phyloP scores from a whole-genome alignment of 2,113 vertebrate genomes.

The Pogonocichla stellata region DNA sequence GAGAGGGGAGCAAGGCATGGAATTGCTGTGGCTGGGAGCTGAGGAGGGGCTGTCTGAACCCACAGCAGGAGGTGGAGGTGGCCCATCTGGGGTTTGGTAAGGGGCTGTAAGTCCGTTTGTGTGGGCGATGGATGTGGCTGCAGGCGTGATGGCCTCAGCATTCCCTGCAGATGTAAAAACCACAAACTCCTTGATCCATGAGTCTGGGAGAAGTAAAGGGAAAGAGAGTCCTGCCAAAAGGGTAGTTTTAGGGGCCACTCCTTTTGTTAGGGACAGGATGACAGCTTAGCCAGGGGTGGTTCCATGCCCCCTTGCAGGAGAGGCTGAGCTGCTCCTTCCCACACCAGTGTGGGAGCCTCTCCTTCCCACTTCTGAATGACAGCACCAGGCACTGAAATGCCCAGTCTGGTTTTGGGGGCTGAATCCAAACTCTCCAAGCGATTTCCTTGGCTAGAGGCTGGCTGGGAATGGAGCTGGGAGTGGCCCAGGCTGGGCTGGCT shows the following conservation, averaged over 20 bases:
- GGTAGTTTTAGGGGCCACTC: not conserved
- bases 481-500: not conserved
- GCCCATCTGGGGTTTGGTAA: not conserved
- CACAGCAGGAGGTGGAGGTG: not conserved
- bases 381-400: not conserved
- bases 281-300: not conserved
- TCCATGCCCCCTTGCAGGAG: fast-evolving
- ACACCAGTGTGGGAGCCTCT: not conserved
- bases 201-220: not conserved
- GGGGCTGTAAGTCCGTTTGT: fast-evolving
- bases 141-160: not conserved
- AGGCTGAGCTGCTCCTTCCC: not conserved
- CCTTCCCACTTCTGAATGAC: not conserved
- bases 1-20: not conserved
- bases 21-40: not conserved
- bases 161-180: not conserved
- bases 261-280: not conserved
- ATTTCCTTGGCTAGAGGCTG: not conserved
- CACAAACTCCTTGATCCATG: not conserved
- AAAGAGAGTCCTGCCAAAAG: not conserved
- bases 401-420: not conserved
- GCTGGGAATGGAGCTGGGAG: not conserved
- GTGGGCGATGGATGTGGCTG: not conserved
- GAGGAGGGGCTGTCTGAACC: not conserved
- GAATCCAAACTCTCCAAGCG: not conserved